A percentile compares a stretch with the other conserved stretches of the same genome.
These are phyloP conservation scores for Leptopilina myrica DNA, from an alignment of 2,888 invertebrate genomes.

Conservation along the genomic window DNA sequence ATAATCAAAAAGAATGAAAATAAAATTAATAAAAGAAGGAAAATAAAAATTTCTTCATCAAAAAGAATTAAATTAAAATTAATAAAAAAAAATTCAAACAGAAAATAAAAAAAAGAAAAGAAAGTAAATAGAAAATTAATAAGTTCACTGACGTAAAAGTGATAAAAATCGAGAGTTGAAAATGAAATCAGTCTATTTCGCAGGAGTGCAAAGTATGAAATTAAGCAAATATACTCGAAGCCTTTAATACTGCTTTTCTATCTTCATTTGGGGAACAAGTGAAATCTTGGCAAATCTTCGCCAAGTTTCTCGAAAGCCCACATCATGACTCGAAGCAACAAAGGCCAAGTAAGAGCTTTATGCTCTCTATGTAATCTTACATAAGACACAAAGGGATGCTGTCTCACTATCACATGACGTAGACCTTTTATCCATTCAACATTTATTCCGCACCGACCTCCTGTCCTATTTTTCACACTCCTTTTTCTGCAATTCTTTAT, in stretches of 20 bases:
- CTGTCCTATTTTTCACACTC: not conserved
- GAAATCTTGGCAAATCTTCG: slow-evolving; percentile 57
- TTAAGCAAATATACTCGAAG: slow-evolving; percentile 21
- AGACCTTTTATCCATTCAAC: not conserved
- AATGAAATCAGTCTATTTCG: not conserved
- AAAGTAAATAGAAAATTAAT: too few relatives aligned
- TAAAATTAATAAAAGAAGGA: too few relatives aligned
- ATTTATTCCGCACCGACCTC: not conserved
- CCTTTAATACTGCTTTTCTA: slow-evolving; percentile 24
- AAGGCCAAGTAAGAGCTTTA: slow-evolving; percentile 64
- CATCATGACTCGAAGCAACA: slow-evolving; percentile 61
- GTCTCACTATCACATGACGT: slow-evolving; percentile 1
- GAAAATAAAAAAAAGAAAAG: too few relatives aligned
- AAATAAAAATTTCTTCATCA: too few relatives aligned
- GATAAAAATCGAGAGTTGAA: not conserved
- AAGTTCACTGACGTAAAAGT: too few relatives aligned
- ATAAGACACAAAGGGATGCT: slow-evolving; percentile 46
- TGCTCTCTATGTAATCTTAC: slow-evolving; percentile 65
- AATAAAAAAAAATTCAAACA: too few relatives aligned
- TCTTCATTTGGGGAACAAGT: slow-evolving; percentile 10
- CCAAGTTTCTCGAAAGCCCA: slow-evolving; percentile 52
- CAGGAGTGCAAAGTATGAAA: slow-evolving; percentile 18
- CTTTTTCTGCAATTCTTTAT: too few relatives aligned
- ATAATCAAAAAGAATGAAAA: too few relatives aligned
- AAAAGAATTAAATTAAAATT: too few relatives aligned